phyloP scores from a whole-genome alignment of 1,140 invertebrate genomes.

The Reticulitermes speratus region DNA sequence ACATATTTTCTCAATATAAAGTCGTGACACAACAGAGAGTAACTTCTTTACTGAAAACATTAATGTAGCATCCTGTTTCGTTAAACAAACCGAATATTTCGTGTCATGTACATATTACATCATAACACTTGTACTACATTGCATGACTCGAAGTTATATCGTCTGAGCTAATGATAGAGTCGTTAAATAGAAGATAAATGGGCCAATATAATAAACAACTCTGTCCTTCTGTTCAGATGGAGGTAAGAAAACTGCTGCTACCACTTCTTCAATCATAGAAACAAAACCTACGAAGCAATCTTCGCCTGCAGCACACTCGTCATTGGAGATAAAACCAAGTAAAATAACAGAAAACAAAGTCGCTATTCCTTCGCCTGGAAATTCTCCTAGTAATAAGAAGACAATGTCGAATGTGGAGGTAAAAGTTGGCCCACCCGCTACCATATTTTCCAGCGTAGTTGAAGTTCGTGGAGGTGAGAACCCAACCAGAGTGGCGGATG shows the following conservation, averaged over 20 bases:
- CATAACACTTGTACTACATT: no score
- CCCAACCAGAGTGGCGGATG: slow-evolving; percentile 45
- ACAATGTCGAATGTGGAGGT: not conserved
- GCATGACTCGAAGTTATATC: no score
- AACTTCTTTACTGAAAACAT: no score
- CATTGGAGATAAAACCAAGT: slow-evolving; percentile 55
- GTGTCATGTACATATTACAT: no score
- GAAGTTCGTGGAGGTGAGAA: slow-evolving; percentile 40
- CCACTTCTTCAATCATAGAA: slow-evolving; percentile 54
- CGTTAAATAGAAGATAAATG: no score
- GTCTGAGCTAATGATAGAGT: no score
- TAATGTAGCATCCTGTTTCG: no score
- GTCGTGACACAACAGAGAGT: no score
- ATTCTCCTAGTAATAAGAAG: slow-evolving; percentile 41
- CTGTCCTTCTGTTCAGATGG: not conserved
- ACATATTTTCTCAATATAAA: no score
- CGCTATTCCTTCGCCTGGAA: not conserved
- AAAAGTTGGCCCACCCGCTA: not conserved
- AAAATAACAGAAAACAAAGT: slow-evolving; percentile 46
- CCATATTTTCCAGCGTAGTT: slow-evolving; percentile 44
- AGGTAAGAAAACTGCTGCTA: not conserved
- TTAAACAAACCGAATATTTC: no score
- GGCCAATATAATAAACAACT: not conserved
- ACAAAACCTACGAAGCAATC: slow-evolving; percentile 49
- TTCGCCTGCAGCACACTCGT: slow-evolving; percentile 44